Conservation (phyloP, 2,113 vertebrate species). For the Pterocles orientalis region DNA sequence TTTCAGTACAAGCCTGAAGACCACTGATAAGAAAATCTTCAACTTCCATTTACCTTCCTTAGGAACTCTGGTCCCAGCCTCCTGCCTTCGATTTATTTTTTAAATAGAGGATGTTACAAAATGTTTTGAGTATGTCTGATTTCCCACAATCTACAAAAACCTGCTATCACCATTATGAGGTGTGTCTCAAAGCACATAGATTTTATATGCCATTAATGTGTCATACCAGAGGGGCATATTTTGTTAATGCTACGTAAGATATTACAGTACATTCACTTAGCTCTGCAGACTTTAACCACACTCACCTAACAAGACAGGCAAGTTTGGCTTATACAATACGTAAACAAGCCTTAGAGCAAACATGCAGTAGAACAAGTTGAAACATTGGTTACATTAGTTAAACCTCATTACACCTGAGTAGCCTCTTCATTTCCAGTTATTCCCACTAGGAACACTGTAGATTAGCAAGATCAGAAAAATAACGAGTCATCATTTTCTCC, state of each 20-base stretch:
- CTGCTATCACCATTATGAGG: neutral
- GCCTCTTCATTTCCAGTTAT: slow-evolving; percentile 54
- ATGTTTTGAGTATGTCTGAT: neutral
- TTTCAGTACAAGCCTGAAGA: neutral
- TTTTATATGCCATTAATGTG: neutral
- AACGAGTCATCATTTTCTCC: neutral
- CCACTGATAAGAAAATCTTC: neutral
- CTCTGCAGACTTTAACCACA: slow-evolving; percentile 61
- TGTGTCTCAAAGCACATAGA: neutral
- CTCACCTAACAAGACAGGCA: slow-evolving; percentile 76
- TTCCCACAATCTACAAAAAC: neutral
- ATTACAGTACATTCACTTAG: slow-evolving; percentile 50
- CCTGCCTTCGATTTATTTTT: neutral
- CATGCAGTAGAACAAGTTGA: slow-evolving; percentile 63
- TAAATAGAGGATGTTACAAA: neutral
- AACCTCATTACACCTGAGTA: slow-evolving; percentile 59
- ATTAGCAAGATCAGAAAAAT: slow-evolving; percentile 3
- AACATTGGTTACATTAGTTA: slow-evolving; percentile 63
- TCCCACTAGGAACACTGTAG: slow-evolving; percentile 3
- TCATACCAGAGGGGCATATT: neutral
- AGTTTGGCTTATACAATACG: slow-evolving; percentile 75
- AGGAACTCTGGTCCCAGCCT: neutral
- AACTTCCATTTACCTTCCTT: neutral
- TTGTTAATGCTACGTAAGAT: slow-evolving; percentile 49
- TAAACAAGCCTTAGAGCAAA: slow-evolving; percentile 71